Evolutionary conservation across 2,797 vertebrate genomes (phyloP).

Genomic region (Sciurus vulgaris): DNA sequence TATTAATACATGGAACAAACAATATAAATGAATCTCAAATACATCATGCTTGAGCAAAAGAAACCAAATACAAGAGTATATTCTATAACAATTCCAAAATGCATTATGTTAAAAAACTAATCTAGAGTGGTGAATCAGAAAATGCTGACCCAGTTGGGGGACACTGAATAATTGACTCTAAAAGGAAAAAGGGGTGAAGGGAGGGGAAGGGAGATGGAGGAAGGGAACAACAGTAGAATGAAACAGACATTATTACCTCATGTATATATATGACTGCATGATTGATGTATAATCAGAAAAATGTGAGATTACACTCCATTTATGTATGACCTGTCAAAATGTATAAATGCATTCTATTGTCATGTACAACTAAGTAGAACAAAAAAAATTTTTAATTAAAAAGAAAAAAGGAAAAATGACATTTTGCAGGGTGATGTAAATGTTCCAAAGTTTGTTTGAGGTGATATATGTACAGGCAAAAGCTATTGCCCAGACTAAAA

Average conservation of each 20-base stretch:
- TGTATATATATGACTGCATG: too few relatives aligned
- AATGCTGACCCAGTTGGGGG: not conserved
- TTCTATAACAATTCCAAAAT: not conserved
- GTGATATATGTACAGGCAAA: conserved; percentile 3
- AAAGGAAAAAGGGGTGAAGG: not conserved
- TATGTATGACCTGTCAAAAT: too few relatives aligned
- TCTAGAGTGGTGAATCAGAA: not conserved
- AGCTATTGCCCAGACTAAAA: not conserved
- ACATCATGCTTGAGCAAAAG: not conserved
- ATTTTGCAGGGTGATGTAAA: not conserved
- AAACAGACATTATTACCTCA: too few relatives aligned
- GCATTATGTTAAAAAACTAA: conserved; percentile 13
- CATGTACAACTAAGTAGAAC: too few relatives aligned
- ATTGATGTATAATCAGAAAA: too few relatives aligned
- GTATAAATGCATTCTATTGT: too few relatives aligned
- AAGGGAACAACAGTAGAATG: too few relatives aligned
- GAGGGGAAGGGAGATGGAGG: too few relatives aligned
- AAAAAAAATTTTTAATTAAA: too few relatives aligned
- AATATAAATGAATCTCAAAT: conserved; percentile 36
- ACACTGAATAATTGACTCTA: not conserved
- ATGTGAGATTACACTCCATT: too few relatives aligned
- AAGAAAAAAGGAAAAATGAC: not conserved
- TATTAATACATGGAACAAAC: not conserved
- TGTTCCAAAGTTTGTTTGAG: conserved; percentile 13
- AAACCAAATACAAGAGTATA: not conserved